These are phyloP conservation scores for Tholera decimalis DNA, from an alignment of 2,888 invertebrate genomes.

Conservation along the genomic window DNA sequence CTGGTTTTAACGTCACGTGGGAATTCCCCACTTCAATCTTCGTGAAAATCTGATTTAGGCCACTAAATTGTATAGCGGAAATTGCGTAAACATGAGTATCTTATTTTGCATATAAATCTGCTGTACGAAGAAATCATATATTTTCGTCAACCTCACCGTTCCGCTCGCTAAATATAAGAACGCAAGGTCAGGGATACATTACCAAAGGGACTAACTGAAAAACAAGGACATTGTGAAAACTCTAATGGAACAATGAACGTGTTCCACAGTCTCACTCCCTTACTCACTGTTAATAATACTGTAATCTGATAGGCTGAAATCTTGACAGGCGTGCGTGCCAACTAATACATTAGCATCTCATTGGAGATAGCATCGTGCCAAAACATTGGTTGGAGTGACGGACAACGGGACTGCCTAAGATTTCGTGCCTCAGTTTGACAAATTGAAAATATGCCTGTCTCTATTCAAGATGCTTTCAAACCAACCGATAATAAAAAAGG, in stretches of 20 bases:
- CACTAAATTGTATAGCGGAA: conserved; percentile 1
- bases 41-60: conserved; percentile 15
- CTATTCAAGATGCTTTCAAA: conserved; percentile 59
- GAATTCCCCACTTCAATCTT: conserved; percentile 20
- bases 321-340: conserved; percentile 81
- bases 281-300: conserved; percentile 77
- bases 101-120: conserved; percentile 34
- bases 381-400: conserved; percentile 73
- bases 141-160: conserved; percentile 44
- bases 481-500: conserved; percentile 53
- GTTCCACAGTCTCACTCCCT: conserved; percentile 56
- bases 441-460: conserved; percentile 67
- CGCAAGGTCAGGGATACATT: conserved; percentile 72
- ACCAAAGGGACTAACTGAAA: conserved; percentile 68
- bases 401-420: conserved; percentile 69
- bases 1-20: conserved; percentile 18
- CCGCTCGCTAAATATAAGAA: conserved; percentile 65
- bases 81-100: conserved; percentile 16
- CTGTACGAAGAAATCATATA: conserved; percentile 32
- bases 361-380: conserved; percentile 83
- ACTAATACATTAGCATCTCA: conserved; percentile 89
- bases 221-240: conserved; percentile 73
- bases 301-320: conserved; percentile 81
- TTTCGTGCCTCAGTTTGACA: conserved; percentile 68
- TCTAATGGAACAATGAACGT: conserved; percentile 70